A percentile compares a stretch with the other conserved stretches of the same genome.
phyloP scores from a whole-genome alignment of 1,140 invertebrate species.

The Ceratina japonica region DNA sequence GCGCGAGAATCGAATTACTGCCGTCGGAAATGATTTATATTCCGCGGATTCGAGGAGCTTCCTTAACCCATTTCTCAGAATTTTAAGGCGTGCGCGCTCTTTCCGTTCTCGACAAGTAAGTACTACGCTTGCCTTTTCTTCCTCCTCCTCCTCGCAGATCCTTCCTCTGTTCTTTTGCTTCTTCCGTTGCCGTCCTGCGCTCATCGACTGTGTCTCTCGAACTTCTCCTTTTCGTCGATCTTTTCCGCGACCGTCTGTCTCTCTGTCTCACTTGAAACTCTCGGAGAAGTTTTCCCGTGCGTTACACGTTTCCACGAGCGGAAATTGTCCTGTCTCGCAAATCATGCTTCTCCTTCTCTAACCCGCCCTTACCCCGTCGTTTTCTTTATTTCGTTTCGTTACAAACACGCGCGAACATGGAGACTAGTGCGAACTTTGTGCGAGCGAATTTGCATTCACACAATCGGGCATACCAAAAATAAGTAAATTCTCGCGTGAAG shows the following conservation, averaged over 20 bases:
- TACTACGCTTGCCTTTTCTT: background rate
- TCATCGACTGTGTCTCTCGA: conserved; percentile 22
- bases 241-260: conserved; percentile 7
- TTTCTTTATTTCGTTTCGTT: background rate
- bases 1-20: conserved; percentile 63
- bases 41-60: conserved; percentile 62
- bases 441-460: conserved; percentile 4
- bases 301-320: conserved; percentile 64
- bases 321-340: conserved; percentile 67
- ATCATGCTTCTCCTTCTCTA: conserved; percentile 44
- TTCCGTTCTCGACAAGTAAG: conserved; percentile 17
- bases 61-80: conserved; percentile 64
- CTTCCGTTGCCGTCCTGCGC: too few relatives aligned
- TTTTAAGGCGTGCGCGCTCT: conserved; percentile 47
- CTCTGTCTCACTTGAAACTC: conserved; percentile 43
- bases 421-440: conserved; percentile 17
- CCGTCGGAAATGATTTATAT: conserved; percentile 66
- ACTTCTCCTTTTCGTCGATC: conserved; percentile 22
- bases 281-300: conserved; percentile 49
- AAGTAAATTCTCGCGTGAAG: too few relatives aligned
- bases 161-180: too few relatives aligned
- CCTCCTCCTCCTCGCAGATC: background rate
- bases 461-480: background rate
- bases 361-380: background rate
- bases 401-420: background rate